Percentiles rank a stretch among this genome's conserved stretches.
phyloP scores from a whole-genome alignment of 2,113 vertebrate genomes.

The Macrotis lagotis region DNA sequence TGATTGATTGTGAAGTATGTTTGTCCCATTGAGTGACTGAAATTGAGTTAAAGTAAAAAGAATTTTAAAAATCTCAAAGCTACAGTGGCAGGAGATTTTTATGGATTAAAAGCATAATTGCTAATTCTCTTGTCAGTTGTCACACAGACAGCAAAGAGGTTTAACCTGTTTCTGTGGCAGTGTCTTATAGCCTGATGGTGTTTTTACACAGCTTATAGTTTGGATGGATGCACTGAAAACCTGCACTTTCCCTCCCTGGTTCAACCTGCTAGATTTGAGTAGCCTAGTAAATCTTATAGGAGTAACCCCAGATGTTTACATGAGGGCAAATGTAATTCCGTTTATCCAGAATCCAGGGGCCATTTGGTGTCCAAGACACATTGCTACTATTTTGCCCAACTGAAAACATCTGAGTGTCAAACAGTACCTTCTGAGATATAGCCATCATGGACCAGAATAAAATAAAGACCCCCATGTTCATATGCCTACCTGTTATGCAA shows the following conservation, averaged over 20 bases:
- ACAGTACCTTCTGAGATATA: neutral
- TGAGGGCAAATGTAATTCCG: constrained; percentile 3
- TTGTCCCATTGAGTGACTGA: neutral
- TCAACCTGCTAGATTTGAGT: no score
- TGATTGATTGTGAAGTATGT: neutral
- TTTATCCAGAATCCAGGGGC: neutral
- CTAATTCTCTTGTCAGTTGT: constrained; percentile 82
- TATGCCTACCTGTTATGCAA: neutral
- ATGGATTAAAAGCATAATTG: no score
- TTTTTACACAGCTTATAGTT: constrained; percentile 73
- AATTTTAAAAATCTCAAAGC: no score
- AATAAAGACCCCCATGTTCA: no score
- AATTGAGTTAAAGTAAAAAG: neutral
- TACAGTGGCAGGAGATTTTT: neutral
- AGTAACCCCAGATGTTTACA: neutral
- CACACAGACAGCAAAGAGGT: constrained; percentile 84
- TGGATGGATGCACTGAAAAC: constrained; percentile 76
- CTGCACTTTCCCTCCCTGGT: constrained; percentile 31
- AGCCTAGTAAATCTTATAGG: neutral
- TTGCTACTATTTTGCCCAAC: neutral
- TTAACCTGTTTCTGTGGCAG: constrained; percentile 85
- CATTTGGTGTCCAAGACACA: neutral
- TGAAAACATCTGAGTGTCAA: neutral
- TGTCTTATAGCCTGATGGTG: constrained; percentile 83
- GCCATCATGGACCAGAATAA: neutral